These are phyloP conservation scores for Rhagium mordax DNA, from an alignment of 2,888 invertebrate species.

Conservation along the genomic window DNA sequence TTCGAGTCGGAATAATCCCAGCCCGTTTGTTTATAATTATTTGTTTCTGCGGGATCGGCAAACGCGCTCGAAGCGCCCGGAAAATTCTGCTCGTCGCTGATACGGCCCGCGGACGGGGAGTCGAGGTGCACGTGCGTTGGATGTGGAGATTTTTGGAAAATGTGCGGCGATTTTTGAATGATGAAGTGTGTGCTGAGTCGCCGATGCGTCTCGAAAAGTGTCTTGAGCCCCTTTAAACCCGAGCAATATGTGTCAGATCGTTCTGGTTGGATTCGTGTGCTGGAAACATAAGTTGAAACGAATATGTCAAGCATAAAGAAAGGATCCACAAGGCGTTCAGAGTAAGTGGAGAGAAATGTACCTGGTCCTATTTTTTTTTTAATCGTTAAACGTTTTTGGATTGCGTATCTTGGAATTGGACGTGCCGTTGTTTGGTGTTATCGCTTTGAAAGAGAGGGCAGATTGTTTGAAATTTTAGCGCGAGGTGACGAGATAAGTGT, in stretches of 20 bases:
- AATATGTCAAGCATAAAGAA: conserved; percentile 68
- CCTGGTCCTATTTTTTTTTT: not conserved
- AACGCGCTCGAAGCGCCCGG: conserved; percentile 5
- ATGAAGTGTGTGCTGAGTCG: conserved; percentile 27
- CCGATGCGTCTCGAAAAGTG: conserved; percentile 12
- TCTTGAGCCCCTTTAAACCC: conserved; percentile 36
- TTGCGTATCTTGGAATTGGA: too few species aligned
- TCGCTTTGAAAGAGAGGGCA: too few species aligned
- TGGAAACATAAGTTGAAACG: conserved; percentile 64
- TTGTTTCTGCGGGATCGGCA: conserved; percentile 9
- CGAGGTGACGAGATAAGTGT: too few species aligned
- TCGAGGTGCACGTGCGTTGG: not conserved
- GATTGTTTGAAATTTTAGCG: too few species aligned
- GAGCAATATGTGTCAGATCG: conserved; percentile 58
- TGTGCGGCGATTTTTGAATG: conserved; percentile 24
- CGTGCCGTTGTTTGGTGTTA: too few species aligned
- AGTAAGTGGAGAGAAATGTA: conserved; percentile 64
- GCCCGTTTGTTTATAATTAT: conserved; percentile 16
- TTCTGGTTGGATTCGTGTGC: conserved; percentile 60
- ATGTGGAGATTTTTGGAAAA: not conserved
- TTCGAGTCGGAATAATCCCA: conserved; percentile 16
- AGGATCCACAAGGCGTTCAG: conserved; percentile 68
- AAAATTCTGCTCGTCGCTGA: not conserved
- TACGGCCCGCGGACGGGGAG: not conserved
- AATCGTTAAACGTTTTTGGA: too few species aligned